Evolutionary conservation across 1,140 invertebrate species (phyloP).

Genomic region (Polypedilum pembai): DNA sequence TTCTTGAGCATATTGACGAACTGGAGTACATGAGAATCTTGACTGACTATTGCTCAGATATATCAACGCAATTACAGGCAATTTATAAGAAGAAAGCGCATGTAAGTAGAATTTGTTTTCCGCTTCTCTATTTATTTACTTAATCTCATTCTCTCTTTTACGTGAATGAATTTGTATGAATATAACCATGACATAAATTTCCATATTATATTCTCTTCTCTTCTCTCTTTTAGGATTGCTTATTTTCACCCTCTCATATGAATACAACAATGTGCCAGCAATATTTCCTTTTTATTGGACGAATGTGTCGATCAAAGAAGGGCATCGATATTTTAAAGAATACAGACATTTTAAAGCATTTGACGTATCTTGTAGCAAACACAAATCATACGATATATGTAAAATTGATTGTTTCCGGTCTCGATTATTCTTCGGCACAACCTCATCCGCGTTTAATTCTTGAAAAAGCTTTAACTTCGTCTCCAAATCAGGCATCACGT

Average conservation of each 20-base stretch:
- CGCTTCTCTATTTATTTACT: no score
- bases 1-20: conserved; percentile 50
- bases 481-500: conserved; percentile 58
- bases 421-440: conserved; percentile 66
- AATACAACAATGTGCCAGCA: conserved; percentile 81
- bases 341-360: conserved; percentile 68
- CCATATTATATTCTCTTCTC: background rate
- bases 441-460: conserved; percentile 61
- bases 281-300: conserved; percentile 89
- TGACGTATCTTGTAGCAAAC: conserved; percentile 66
- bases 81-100: conserved; percentile 58
- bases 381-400: conserved; percentile 86
- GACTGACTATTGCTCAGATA: conserved; percentile 71
- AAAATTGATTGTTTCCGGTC: conserved; percentile 80
- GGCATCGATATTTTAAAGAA: conserved; percentile 69
- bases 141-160: background rate
- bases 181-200: background rate
- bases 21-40: conserved; percentile 55
- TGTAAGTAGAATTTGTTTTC: background rate
- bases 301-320: conserved; percentile 64
- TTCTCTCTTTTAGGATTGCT: conserved; percentile 60
- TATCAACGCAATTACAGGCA: conserved; percentile 65
- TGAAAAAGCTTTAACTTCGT: conserved; percentile 53
- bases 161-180: background rate
- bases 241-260: conserved; percentile 83